Percentiles rank a stretch among this genome's conserved stretches.
Evolutionary conservation across 2,888 invertebrate genomes (phyloP).

Genomic region (Lasius fuliginosus): DNA sequence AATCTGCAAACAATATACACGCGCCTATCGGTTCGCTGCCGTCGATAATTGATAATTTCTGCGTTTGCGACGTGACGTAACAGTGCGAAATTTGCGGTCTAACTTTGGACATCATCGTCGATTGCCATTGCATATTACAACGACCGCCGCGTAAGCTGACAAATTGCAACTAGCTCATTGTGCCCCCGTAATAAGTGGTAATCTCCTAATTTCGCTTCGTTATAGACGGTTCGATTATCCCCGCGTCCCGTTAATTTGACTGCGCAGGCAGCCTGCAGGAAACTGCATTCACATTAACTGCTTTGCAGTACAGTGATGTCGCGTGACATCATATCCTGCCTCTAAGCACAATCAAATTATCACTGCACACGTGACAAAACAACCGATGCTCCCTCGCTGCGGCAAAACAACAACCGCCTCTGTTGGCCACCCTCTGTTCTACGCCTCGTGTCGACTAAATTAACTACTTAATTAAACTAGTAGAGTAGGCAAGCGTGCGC

Average conservation of each 20-base stretch:
- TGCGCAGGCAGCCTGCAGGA: constrained; percentile 56
- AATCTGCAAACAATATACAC: constrained; percentile 1
- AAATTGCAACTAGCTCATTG: constrained; percentile 58
- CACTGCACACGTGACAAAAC: constrained; percentile 65
- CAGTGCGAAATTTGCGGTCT: constrained; percentile 35
- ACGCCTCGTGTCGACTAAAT: constrained; percentile 46
- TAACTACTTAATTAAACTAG: constrained; percentile 65
- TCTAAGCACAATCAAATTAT: constrained; percentile 69
- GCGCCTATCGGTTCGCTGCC: constrained; percentile 24
- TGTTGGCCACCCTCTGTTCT: constrained; percentile 18
- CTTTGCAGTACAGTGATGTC: constrained; percentile 56
- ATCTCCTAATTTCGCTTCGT: constrained; percentile 65
- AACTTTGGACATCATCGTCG: constrained; percentile 44
- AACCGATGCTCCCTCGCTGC: constrained; percentile 49
- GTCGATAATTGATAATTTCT: constrained; percentile 60
- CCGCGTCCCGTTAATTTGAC: constrained; percentile 70
- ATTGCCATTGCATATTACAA: constrained; percentile 49
- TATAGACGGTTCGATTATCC: constrained; percentile 52
- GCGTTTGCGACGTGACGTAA: constrained; percentile 6
- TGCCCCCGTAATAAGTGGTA: constrained; percentile 63
- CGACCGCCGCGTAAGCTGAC: constrained; percentile 34
- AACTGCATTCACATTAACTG: constrained; percentile 67
- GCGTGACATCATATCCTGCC: constrained; percentile 61
- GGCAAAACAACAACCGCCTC: constrained; percentile 60
- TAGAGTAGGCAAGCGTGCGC: constrained; percentile 28